Evolutionary conservation across 1,140 invertebrate species (phyloP), one percentile per base, ranked within the genome.

Genomic region (Habropoda laboriosa): DNA sequence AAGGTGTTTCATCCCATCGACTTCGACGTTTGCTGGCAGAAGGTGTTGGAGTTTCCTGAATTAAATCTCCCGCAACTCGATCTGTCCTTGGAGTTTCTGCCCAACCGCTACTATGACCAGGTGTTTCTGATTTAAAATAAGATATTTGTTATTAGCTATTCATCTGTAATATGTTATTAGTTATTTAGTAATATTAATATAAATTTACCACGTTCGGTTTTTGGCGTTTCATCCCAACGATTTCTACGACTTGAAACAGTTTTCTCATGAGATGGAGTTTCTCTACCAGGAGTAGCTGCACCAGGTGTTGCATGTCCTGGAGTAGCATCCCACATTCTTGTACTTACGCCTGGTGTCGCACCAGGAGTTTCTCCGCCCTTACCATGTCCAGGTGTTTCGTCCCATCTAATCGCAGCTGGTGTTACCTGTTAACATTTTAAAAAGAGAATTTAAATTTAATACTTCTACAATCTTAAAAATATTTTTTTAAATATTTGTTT

Each of bases 141-240:
- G 18, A n/a, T 42, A 38, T 60, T 70, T 64, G 66, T 21, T 35
- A 27, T 57, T 16, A n/a, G 57, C 0, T 38, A 24, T 32, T 32
- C 2, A 24, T 21, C 0, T 6, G 1, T 42, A 3, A 30, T 38
- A 27, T 40, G 5, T 51, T 38, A 47, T 40, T 5, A 70, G 40
- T 24, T 7, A 32, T 72, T 18, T 57, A 64, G 27, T 13, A 66
- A 72, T 58, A 6, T 57, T 61, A 71, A 63, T 75, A 10, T 45
- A 70, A 60, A 80, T 74, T 87, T 93, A 95, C 96, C 96, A 90
- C 98, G 95, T 91, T 99, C 98, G 21, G 98, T 99, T 94, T 98
- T 99, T 0, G 99, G 99, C 3, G 99, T 99, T 93, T 99, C 99
- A 94, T 99, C 99, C 99, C 99, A 99, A 77, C 99, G 95, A 94